These are phyloP conservation scores for Cheumatopsyche charites DNA, from an alignment of 1,140 invertebrate genomes.

Conservation along the genomic window DNA sequence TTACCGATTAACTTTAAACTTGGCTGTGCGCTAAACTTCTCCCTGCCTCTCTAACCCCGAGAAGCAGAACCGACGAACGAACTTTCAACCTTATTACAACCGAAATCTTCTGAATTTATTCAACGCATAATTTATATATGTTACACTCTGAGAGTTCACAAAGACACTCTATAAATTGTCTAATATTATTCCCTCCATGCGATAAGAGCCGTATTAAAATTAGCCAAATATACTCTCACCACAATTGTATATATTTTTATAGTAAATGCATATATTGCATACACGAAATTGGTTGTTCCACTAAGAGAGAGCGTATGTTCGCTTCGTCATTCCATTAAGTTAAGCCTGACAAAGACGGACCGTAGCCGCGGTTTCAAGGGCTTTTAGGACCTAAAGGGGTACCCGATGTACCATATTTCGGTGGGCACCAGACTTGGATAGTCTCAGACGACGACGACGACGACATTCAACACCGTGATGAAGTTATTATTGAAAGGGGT, in stretches of 20 bases:
- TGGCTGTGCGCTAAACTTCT: background rate
- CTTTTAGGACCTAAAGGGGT: constrained; percentile 30
- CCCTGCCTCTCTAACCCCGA: background rate
- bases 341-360: constrained; percentile 43
- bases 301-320: background rate
- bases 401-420: too few species aligned
- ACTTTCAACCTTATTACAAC: background rate
- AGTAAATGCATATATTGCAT: too few species aligned
- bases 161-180: too few species aligned
- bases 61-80: background rate
- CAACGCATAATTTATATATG: background rate
- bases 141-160: too few species aligned
- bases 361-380: constrained; percentile 22
- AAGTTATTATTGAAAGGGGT: constrained; percentile 50
- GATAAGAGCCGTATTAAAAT: too few species aligned
- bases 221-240: too few species aligned
- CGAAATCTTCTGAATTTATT: background rate
- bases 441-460: constrained; percentile 2
- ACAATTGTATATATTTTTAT: too few species aligned
- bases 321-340: constrained; percentile 42
- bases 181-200: too few species aligned
- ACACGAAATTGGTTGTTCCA: too few species aligned
- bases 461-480: constrained; percentile 46
- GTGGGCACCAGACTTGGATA: constrained; percentile 1
- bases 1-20: constrained; percentile 14